These are phyloP conservation scores for Yponomeuta cagnagella DNA, from an alignment of 2,888 invertebrate species.

Conservation along the genomic window DNA sequence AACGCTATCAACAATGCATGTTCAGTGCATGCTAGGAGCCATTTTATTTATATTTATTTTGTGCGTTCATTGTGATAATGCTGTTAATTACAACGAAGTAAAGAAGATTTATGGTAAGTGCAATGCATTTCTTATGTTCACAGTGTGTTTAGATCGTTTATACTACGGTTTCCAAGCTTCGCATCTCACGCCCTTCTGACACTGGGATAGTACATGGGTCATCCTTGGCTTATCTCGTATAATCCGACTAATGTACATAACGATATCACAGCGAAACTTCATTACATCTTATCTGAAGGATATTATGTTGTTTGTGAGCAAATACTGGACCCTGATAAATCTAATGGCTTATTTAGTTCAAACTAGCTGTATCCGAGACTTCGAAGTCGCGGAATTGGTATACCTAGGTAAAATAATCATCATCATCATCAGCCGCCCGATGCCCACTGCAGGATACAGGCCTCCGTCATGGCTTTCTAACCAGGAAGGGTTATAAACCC, in stretches of 20 bases:
- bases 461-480: too few relatives aligned
- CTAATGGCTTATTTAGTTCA: background rate
- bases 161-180: background rate
- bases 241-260: background rate
- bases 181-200: background rate
- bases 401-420: too few relatives aligned
- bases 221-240: constrained; percentile 1
- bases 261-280: background rate
- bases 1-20: constrained; percentile 62
- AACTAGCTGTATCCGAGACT: background rate
- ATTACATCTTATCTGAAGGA: background rate
- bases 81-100: constrained; percentile 68
- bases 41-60: constrained; percentile 75
- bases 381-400: too few relatives aligned
- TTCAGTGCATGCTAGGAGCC: constrained; percentile 69
- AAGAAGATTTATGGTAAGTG: constrained; percentile 67
- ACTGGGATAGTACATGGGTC: background rate
- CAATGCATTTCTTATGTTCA: background rate
- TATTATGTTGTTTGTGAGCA: background rate
- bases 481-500: too few relatives aligned
- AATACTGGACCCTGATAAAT: background rate
- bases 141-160: background rate
- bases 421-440: too few relatives aligned
- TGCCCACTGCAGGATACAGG: too few relatives aligned
- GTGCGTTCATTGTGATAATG: constrained; percentile 74